phyloP scores from a whole-genome alignment of 2,888 invertebrate species.

The Hypomecis punctinalis region DNA sequence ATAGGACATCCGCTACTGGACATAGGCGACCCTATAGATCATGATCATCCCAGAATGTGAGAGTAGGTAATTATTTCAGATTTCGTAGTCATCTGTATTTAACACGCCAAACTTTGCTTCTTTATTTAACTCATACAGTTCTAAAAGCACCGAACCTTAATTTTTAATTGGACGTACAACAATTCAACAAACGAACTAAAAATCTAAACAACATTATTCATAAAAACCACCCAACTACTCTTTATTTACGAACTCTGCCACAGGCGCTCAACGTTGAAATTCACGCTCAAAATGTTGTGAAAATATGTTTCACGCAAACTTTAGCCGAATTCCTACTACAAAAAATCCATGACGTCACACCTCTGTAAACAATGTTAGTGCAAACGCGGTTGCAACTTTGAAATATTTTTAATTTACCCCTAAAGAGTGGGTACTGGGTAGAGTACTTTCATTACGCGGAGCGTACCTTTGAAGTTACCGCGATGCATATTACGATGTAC shows the following conservation, averaged over 20 bases:
- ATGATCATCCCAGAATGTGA: too few species aligned
- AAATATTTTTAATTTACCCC: slow-evolving; percentile 73
- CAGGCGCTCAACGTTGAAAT: slow-evolving; percentile 26
- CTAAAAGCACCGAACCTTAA: too few species aligned
- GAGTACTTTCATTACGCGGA: slow-evolving; percentile 62
- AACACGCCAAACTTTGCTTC: too few species aligned
- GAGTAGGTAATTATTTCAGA: too few species aligned
- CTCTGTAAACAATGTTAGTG: slow-evolving; percentile 43
- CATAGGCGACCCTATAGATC: too few species aligned
- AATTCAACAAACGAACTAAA: too few species aligned
- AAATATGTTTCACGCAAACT: slow-evolving; percentile 20
- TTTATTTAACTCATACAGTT: too few species aligned
- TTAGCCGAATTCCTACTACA: neutral
- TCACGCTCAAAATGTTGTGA: slow-evolving; percentile 27
- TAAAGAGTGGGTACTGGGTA: slow-evolving; percentile 35
- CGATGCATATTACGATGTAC: slow-evolving; percentile 49
- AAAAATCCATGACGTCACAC: slow-evolving; percentile 28
- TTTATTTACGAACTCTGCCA: slow-evolving; percentile 6
- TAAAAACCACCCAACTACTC: too few species aligned
- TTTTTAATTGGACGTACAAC: too few species aligned
- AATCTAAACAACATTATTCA: too few species aligned
- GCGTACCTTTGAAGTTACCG: slow-evolving; percentile 65
- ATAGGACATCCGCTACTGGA: too few species aligned
- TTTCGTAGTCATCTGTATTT: too few species aligned
- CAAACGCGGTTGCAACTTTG: slow-evolving; percentile 55